Evolutionary conservation across 2,797 vertebrate species (phyloP).

Genomic region (Masticophis lateralis): DNA sequence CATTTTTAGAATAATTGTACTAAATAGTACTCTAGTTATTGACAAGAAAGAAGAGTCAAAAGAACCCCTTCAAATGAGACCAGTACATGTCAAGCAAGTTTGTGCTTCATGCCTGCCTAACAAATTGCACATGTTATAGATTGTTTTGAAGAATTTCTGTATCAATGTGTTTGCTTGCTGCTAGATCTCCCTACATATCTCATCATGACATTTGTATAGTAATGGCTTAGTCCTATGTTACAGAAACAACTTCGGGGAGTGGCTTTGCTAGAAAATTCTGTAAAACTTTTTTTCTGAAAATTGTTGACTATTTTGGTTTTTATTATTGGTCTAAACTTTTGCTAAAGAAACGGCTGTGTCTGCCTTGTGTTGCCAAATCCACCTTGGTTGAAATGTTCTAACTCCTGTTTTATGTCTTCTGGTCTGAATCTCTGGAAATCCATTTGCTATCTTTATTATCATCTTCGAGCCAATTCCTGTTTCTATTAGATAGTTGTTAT

Average conservation of each 20-base stretch:
- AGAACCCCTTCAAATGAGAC: background rate
- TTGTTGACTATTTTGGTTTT: background rate
- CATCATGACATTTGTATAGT: background rate
- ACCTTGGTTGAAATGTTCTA: slow-evolving; percentile 2
- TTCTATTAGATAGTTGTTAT: background rate
- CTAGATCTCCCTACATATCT: background rate
- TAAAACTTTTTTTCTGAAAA: background rate
- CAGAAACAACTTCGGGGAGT: background rate
- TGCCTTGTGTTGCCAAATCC: slow-evolving; percentile 12
- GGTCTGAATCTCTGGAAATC: slow-evolving; percentile 22
- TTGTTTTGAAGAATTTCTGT: background rate
- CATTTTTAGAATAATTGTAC: background rate
- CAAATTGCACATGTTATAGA: background rate
- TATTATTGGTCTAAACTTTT: background rate
- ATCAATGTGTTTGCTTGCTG: background rate
- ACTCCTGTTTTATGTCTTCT: slow-evolving; percentile 11
- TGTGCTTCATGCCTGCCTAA: background rate
- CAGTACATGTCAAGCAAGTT: background rate
- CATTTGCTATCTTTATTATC: background rate
- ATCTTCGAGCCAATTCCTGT: background rate
- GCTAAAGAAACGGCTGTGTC: background rate
- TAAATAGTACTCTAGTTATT: background rate
- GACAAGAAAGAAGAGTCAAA: background rate
- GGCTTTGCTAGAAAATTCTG: background rate
- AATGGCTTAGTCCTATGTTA: background rate